Conservation (phyloP, 53 echinoderm and acorn worm species). For the Luidia sarsii region DNA sequence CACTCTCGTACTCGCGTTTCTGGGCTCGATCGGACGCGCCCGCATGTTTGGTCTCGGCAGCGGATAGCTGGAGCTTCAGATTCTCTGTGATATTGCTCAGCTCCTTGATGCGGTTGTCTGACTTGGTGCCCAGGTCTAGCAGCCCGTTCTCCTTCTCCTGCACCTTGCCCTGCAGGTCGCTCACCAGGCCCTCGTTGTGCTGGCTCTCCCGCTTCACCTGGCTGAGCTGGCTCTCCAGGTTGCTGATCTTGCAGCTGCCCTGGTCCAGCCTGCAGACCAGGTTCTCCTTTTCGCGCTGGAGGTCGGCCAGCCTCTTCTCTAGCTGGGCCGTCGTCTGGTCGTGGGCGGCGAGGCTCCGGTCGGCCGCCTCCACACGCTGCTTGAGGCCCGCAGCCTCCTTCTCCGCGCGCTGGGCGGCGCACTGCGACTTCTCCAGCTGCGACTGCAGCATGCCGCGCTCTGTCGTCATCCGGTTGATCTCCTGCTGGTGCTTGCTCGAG, state of each 20-base stretch:
- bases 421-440: slow-evolving; percentile 72
- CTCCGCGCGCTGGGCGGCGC: slow-evolving; percentile 65
- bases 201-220: slow-evolving; percentile 74
- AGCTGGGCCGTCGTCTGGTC: slow-evolving; percentile 55
- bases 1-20: slow-evolving; percentile 72
- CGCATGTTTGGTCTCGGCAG: slow-evolving; percentile 63
- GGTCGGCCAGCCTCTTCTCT: slow-evolving; percentile 70
- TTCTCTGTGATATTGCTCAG: slow-evolving; percentile 80
- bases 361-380: slow-evolving; percentile 49
- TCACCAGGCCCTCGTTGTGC: slow-evolving; percentile 68
- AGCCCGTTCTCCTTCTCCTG: slow-evolving; percentile 74
- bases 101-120: slow-evolving; percentile 67
- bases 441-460: slow-evolving; percentile 75
- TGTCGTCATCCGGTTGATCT: slow-evolving; percentile 63
- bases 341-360: slow-evolving; percentile 39
- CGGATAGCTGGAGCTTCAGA: slow-evolving; percentile 74
- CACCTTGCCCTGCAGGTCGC: slow-evolving; percentile 76
- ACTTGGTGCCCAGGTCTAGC: slow-evolving; percentile 62
- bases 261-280: slow-evolving; percentile 73
- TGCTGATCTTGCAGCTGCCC: slow-evolving; percentile 71
- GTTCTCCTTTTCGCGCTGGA: slow-evolving; percentile 82
- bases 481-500: slow-evolving; percentile 76
- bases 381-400: slow-evolving; percentile 71
- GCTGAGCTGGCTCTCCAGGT: slow-evolving; percentile 73
- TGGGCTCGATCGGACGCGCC: slow-evolving; percentile 59